Base-by-base conservation (phyloP, 2,888 invertebrate species). In the Lottia gigantea region DNA sequence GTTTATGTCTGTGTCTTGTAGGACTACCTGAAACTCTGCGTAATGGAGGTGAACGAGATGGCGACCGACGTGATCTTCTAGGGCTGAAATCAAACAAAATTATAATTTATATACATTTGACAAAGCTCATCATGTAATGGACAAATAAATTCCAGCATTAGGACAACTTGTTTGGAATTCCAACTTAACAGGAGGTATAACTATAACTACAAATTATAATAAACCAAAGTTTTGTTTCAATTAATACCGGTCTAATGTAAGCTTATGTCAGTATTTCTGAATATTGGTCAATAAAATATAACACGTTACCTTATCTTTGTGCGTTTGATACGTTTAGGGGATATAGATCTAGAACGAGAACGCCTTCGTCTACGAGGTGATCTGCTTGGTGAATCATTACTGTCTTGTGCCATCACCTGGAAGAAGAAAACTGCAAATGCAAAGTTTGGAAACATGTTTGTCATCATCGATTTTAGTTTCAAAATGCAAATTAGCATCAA, bases 1-100 rank as follows among this genome's bases (percentile, higher is more conserved):
- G 81, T 73, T 84, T 84, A 66, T 83, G 80, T 62, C 78, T 74
- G 66, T 81, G 81, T 46, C 83, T 73, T n/a, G 71, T 70, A 40
- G 83, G 83, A 72, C 82, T 83, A 63, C 80, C 73, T 12, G 84
- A 83, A 62, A 69, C 62, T 69, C 78, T 71, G 46, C 80, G 76
- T 46, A 75, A 75, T 55, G 79, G 75, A 23, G 74, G 71, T 70
- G 81, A 82, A 40, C 79, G 73, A 55, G 79, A 79, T 68, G 78
- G 71, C 47, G 80, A 80, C 49, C 74, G 72, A 47, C 74, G 75
- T 64, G 80, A 79, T 61, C 80, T 76, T 67, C 77, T 80, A 1
- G 81, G 81, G 66, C 81, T 81, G 74, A 61, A 75, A 68, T 40
- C 45, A 16, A 8, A 40, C 7, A 8, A 4, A 40, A 40, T 40